Percentiles rank a stretch among this genome's conserved stretches.
Evolutionary conservation across 2,113 vertebrate species (phyloP).

Genomic region (Dryoscopus gambensis): DNA sequence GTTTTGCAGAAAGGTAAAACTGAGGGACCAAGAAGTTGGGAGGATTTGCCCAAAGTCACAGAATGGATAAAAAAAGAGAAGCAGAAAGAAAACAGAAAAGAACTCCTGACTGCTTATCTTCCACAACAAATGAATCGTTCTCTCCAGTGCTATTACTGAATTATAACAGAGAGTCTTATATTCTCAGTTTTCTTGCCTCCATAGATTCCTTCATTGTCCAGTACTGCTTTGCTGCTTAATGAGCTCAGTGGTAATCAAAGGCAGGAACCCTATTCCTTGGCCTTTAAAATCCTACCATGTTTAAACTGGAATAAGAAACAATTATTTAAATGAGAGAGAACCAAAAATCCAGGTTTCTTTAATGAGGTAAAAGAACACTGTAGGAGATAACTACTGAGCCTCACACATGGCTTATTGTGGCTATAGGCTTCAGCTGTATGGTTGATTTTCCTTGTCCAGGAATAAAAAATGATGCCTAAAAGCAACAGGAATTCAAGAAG

Average conservation of each 20-base stretch:
- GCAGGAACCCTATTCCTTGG: background rate
- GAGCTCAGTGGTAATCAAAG: background rate
- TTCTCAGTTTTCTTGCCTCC: background rate
- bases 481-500: background rate
- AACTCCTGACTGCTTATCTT: background rate
- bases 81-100: background rate
- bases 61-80: background rate
- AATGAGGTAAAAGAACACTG: background rate
- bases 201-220: background rate
- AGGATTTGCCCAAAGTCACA: background rate
- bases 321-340: background rate
- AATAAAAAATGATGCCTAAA: background rate
- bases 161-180: background rate
- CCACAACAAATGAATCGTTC: background rate
- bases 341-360: background rate
- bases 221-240: background rate
- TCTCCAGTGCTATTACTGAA: background rate
- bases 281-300: background rate
- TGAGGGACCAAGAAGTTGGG: background rate
- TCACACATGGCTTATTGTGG: background rate
- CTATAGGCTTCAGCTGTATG: background rate
- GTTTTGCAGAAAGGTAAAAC: background rate
- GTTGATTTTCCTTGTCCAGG: background rate
- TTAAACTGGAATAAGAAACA: background rate
- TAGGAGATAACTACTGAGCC: background rate